Base-by-base conservation (phyloP, 2,113 vertebrate genomes). In the Labrus mixtus region DNA sequence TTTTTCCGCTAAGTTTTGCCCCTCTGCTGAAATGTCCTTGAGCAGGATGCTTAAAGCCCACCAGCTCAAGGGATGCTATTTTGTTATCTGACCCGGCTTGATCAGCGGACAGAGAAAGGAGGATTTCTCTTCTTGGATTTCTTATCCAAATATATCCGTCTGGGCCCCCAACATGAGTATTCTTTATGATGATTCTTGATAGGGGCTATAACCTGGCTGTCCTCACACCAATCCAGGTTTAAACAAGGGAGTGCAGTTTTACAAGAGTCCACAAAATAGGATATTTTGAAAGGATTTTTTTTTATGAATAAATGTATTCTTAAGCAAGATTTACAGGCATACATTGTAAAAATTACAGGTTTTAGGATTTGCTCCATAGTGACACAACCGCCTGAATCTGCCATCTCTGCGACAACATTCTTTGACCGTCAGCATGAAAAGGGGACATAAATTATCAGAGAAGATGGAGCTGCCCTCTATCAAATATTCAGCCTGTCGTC, bases 401-500 rank as follows among this genome's bases (percentile, higher is more conserved):
- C 33, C n/a, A 25, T 54, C 50, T 20, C 20, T 25, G 41, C 7
- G 62, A 15, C 22, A 72, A 22, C 4, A 43, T 62, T 53, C 29
- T 41, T 59, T 62, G 59, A 60, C 25, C 41, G 43, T 33, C 25
- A 51, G 48, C 19, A 9, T 55, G 74, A 76, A 74, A 10, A 53
- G 36, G 51, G 71, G 60, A 55, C 57, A 13, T 58, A 16, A 10
- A 1, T 73, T 65, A 78, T 23, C 51, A 51, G 13, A 46, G 43
- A 39, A 23, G 62, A 70, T 6, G 68, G 62, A 69, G 39, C 10
- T 57, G 73, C 63, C 51, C 72, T 76, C 65, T 59, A 80, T 91
- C 65, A 87, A 78, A 88, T 81, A 82, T 91, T 85, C 85, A 78
- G 73, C 64, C 25, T 61, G 72, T 79, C 75, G 2, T 82, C 80